Evolutionary conservation across 2,797 vertebrate genomes (phyloP), one percentile per base, ranked within the genome.

Genomic region (Pantherophis alleghaniensis): DNA sequence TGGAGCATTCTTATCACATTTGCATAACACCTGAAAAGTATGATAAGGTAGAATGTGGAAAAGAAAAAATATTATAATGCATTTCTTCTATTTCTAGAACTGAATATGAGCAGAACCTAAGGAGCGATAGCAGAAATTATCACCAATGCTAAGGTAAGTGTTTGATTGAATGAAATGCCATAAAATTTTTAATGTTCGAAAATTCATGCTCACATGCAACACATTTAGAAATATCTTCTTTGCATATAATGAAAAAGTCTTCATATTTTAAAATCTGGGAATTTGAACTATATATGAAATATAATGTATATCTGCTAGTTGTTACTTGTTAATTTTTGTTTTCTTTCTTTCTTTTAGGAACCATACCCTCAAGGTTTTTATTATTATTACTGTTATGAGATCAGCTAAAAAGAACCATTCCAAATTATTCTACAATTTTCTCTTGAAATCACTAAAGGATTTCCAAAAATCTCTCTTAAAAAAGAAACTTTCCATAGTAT

Each of bases 41-140:
- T 90, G 18, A 74, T 92, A 95, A 92, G 93, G 92, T 0, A 0
- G 10, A 42, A 3, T 91, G 94, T 90, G 60, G 22, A 13, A 60
- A 56, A 26, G 10, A 26, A 94, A 90, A 56, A 56, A 55, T 55
- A 55, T 60, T 90, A 10, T 90, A 83, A 83, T 94, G 86, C 92
- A 95, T 98, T 98, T 96, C 93, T 96, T 0, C 87, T 97, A 94
- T 97, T 47, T 47, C 98, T 98, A 99, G 99, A 98, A 98, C 98
- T 96, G 96, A 98, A 97, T 99, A 99, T 97, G 99, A 99, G 97
- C 99, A 99, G 98, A 99, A 99, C 97, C 96, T 99, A 97, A 98
- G 99, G 97, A 98, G 97, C 95, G 99, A 99, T 97, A 99, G 99
- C 97, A 99, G 99, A 98, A 99, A 99, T 97, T 99, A 99, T 97